Base-by-base conservation (phyloP, 2,888 invertebrate species). In the Hyalella azteca region DNA sequence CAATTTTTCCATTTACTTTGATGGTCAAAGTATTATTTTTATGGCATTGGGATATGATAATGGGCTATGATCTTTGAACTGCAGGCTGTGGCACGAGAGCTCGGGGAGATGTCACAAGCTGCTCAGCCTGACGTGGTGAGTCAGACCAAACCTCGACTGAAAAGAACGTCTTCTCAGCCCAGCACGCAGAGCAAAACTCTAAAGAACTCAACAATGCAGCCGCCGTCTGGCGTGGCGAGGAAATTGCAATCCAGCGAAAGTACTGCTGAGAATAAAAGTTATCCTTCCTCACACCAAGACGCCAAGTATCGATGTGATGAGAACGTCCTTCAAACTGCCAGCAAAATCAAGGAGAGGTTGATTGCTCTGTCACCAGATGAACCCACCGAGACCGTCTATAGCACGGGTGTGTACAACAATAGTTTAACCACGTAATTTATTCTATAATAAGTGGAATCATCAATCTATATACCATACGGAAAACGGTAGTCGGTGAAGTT, bases 251-350 rank as follows among this genome's bases (percentile, higher is more conserved):
- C 91, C 96, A 80, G 90, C 96, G 82, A 91, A 90, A 78, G 89
- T 91, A 26, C 89, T 86, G 88, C 91, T 41, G 89, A 92, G 29
- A 88, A 89, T 77, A 89, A 90, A 84, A 88, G 80, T 89, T 11
- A 91, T 90, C 85, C 87, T 85, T 78, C 86, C n/a, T n/a, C n/a
- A n/a, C n/a, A n/a, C 85, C 77, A 85, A 86, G 77, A 87, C 87
- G 73, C 86, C 86, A 91, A 92, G 87, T 94, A 92, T 88, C 91
- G 95, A 7, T 95, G 94, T 88, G 95, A 96, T 90, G 94, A 96
- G 89, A 95, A 95, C 89, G 91, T 96, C 80, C 90, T 96, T 82
- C 66, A 66, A n/a, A 91, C 90, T 77, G 89, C 91, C 22, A 89
- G 90, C 82, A 92, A 93, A 3, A 90, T 91, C 7, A 90, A 91